These are phyloP conservation scores for Girardia tigrina DNA, from an alignment of 2,888 invertebrate genomes.

Conservation along the genomic window DNA sequence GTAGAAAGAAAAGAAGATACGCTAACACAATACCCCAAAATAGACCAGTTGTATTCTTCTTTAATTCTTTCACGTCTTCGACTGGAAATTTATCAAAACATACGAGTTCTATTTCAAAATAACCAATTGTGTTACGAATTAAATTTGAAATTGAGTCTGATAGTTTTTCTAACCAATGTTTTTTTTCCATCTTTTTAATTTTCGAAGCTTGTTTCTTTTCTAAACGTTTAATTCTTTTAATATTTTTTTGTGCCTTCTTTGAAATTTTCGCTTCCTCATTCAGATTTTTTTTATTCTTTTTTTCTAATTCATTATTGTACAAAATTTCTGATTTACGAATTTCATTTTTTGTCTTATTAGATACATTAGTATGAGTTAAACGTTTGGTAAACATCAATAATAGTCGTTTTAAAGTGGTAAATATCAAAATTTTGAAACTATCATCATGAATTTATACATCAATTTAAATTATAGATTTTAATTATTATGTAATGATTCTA, in stretches of 20 bases:
- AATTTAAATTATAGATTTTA: no score
- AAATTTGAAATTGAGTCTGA: neutral
- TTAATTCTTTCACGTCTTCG: neutral
- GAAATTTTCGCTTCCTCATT: neutral
- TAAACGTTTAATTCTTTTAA: neutral
- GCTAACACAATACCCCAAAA: neutral
- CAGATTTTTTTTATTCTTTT: neutral
- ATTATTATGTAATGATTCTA: no score
- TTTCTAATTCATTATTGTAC: no score
- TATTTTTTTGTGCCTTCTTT: neutral
- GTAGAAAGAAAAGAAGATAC: neutral
- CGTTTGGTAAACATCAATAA: neutral
- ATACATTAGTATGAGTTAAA: neutral
- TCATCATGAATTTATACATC: no score
- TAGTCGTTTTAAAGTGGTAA: no score
- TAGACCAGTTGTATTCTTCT: neutral
- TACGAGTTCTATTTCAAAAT: neutral
- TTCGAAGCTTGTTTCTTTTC: conserved; percentile 1
- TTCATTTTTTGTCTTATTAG: neutral
- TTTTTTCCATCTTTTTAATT: conserved; percentile 15
- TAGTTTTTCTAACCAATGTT: neutral
- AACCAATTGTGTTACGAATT: neutral
- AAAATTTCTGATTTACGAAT: neutral
- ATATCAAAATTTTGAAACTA: no score
- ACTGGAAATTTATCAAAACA: neutral